Percentiles rank a stretch among this genome's conserved stretches.
These are phyloP conservation scores for Drosophila anomalipes DNA, from an alignment of 2,888 invertebrate genomes.

Conservation along the genomic window DNA sequence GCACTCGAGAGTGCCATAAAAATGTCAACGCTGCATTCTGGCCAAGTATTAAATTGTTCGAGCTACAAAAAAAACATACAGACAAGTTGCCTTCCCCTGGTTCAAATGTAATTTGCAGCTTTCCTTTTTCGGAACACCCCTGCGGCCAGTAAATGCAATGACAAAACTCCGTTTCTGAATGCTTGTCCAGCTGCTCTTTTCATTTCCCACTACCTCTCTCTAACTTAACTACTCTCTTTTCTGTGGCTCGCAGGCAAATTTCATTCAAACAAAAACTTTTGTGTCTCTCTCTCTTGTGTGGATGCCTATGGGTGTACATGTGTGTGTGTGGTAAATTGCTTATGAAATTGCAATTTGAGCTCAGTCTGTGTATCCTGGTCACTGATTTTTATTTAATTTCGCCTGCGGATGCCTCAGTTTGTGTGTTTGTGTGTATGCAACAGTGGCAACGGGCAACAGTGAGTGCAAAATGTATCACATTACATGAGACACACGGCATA, in stretches of 20 bases:
- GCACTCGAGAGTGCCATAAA: conserved; percentile 70
- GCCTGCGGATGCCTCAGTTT: conserved; percentile 58
- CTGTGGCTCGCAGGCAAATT: conserved; percentile 56
- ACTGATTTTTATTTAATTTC: conserved; percentile 79
- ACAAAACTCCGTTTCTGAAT: conserved; percentile 48
- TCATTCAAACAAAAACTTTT: conserved; percentile 64
- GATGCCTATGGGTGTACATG: conserved; percentile 9
- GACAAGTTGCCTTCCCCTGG: conserved; percentile 56
- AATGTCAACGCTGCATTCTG: conserved; percentile 68
- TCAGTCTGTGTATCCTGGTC: conserved; percentile 64
- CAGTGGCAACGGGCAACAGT: not conserved
- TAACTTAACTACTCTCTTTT: conserved; percentile 6
- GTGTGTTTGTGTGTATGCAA: conserved; percentile 16
- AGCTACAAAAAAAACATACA: conserved; percentile 48
- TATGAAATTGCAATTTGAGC: conserved; percentile 82
- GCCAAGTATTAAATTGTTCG: conserved; percentile 62
- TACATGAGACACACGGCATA: conserved; percentile 70
- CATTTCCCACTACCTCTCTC: conserved; percentile 1
- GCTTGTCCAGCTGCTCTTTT: conserved; percentile 57
- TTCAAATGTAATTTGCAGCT: conserved; percentile 77
- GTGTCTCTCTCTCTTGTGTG: conserved; percentile 37
- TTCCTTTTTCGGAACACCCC: conserved; percentile 46
- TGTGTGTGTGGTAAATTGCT: conserved; percentile 76
- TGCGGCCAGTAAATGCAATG: conserved; percentile 53
- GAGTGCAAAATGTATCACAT: conserved; percentile 68